Percentiles rank a stretch among this genome's conserved stretches.
Evolutionary conservation across 2,113 vertebrate species (phyloP).

Genomic region (Ptilorrhoa leucosticta): DNA sequence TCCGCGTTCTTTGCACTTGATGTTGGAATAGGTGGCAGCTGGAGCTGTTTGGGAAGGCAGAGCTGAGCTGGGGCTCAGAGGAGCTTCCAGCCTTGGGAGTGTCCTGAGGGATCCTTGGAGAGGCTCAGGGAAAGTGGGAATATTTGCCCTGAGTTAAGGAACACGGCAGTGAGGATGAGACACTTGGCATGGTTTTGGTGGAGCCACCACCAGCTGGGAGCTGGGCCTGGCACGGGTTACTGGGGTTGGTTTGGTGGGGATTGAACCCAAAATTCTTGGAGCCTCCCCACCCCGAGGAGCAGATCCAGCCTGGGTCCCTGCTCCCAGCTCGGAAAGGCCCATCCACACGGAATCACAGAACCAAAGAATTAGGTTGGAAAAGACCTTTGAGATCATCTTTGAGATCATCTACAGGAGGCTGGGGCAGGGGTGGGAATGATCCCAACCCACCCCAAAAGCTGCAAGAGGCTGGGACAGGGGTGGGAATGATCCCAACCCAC

Average conservation of each 20-base stretch:
- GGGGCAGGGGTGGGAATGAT: no score
- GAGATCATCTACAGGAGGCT: no score
- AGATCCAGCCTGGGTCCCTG: background rate
- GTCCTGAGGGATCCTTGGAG: background rate
- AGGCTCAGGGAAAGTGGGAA: background rate
- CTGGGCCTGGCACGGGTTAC: background rate
- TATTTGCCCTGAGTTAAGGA: background rate
- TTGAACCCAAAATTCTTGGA: background rate
- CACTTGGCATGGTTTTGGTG: accelerated
- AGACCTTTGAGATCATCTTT: background rate
- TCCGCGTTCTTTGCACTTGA: accelerated
- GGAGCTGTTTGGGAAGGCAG: background rate
- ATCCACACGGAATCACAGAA: background rate
- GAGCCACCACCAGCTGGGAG: background rate
- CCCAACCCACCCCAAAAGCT: no score
- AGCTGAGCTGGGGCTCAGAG: background rate
- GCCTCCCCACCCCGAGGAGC: accelerated
- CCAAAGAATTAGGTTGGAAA: background rate
- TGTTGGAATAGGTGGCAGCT: background rate
- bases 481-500: no score
- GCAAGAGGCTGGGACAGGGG: no score
- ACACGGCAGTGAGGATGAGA: background rate
- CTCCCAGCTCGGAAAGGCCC: background rate
- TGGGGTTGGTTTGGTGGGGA: background rate
- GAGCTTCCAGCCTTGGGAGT: background rate